These are phyloP conservation scores for Uromys caudimaculatus DNA, from an alignment of 2,797 vertebrate species.

Conservation along the genomic window DNA sequence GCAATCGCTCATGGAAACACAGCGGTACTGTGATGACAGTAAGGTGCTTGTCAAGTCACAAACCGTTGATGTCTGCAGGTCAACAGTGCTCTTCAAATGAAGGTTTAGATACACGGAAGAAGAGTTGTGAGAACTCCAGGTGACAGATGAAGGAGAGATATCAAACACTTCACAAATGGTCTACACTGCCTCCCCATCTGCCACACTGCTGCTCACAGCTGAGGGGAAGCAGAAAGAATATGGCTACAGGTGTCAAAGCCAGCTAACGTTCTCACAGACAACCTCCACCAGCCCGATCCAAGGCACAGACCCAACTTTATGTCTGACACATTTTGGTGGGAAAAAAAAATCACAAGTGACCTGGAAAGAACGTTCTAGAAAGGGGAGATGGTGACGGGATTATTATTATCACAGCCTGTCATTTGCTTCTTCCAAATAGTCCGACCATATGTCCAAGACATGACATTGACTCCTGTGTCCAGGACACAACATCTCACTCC, in stretches of 20 bases:
- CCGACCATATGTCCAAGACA: conserved; percentile 12
- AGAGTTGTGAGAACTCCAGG: background rate
- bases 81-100: background rate
- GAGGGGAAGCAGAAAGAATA: background rate
- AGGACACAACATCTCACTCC: conserved; percentile 17
- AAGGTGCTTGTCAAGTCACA: rapidly evolving
- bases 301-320: background rate
- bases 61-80: too few relatives aligned
- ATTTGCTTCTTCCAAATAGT: conserved; percentile 3
- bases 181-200: background rate
- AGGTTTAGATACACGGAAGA: background rate
- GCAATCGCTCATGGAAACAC: background rate
- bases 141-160: background rate
- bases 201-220: background rate
- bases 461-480: background rate
- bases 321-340: background rate
- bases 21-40: rapidly evolving
- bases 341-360: background rate
- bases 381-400: background rate
- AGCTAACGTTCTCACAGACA: background rate
- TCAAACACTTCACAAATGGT: background rate
- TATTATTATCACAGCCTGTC: background rate
- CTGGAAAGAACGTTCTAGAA: background rate
- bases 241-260: background rate
- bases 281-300: background rate